Evolutionary conservation across 2,113 vertebrate species (phyloP), one percentile per base, ranked within the genome.

Genomic region (Tragelaphus scriptus): DNA sequence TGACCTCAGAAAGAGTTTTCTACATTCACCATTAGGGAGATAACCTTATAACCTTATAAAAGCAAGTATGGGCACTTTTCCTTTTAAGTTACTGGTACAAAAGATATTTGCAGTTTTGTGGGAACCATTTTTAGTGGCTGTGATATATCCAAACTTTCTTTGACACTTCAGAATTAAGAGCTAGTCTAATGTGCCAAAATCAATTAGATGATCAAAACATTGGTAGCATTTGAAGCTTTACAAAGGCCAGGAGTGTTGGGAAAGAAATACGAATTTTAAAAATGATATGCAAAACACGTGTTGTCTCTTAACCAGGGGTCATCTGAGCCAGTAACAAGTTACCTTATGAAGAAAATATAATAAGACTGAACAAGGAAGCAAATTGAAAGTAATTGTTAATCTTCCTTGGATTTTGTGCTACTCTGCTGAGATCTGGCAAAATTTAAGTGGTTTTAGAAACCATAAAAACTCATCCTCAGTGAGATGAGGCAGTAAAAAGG

Each of bases 21-120:
- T 82, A 0, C 59, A 81, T 94, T 84, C 85, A 92, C 9, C 68
- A 2, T n/a, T 55, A 28, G 53, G 59, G 55, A 23, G 36, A 21
- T 82, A n/a, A 49, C 93, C 97, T 88, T n/a, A n/a, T n/a, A n/a
- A n/a, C n/a, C n/a, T n/a, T n/a, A n/a, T n/a, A n/a, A n/a, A n/a
- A 88, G 26, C 53, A 65, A 91, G 55, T 90, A 90, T 30, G 94
- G 36, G 47, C 36, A 51, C 11, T 68, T 30, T 90, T 61, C 6
- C 59, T 47, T 97, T 97, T 56, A 58, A 90, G 71, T 93, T 93
- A 91, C 47, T 96, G 56, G 53, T 90, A 28, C 56, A 90, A 82
- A 91, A 96, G n/a, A 58, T 15, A 71, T 4, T 68, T 91, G 47
- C 55, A 56, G 44, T 19, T 86, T 61, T 51, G 4, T 28, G 40